Evolutionary conservation across 2,888 invertebrate genomes (phyloP).

Genomic region (Perizoma flavofasciatum): DNA sequence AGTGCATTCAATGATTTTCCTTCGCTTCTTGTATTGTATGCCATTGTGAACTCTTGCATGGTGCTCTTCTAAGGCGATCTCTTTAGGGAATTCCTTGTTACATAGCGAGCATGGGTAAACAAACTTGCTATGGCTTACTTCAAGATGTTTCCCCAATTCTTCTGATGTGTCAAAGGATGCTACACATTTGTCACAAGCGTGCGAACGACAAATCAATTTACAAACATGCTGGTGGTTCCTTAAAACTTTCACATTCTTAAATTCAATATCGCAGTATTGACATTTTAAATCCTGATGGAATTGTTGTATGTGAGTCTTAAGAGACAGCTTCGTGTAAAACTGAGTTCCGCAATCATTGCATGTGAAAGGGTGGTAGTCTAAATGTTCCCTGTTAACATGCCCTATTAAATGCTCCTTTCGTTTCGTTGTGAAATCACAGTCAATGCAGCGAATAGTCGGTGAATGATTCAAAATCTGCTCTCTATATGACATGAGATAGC

Average conservation of each 20-base stretch:
- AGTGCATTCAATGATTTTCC: constrained; percentile 56
- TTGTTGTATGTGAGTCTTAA: constrained; percentile 54
- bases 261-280: constrained; percentile 55
- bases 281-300: constrained; percentile 56
- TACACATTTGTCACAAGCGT: constrained; percentile 47
- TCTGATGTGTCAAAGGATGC: constrained; percentile 52
- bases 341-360: constrained; percentile 58
- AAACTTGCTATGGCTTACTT: constrained; percentile 48
- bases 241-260: constrained; percentile 43
- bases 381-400: constrained; percentile 61
- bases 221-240: constrained; percentile 49
- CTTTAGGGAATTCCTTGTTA: constrained; percentile 50
- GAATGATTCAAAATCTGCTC: constrained; percentile 52
- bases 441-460: constrained; percentile 51
- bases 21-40: constrained; percentile 54
- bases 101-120: constrained; percentile 53
- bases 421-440: constrained; percentile 58
- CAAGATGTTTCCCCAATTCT: constrained; percentile 47
- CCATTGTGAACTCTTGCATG: constrained; percentile 54
- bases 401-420: constrained; percentile 56
- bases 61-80: constrained; percentile 51
- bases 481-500: constrained; percentile 54
- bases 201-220: constrained; percentile 42
- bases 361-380: constrained; percentile 59
- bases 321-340: constrained; percentile 57